These are phyloP conservation scores for Exephanes ischioxanthus DNA, from an alignment of 2,888 invertebrate species.

Conservation along the genomic window DNA sequence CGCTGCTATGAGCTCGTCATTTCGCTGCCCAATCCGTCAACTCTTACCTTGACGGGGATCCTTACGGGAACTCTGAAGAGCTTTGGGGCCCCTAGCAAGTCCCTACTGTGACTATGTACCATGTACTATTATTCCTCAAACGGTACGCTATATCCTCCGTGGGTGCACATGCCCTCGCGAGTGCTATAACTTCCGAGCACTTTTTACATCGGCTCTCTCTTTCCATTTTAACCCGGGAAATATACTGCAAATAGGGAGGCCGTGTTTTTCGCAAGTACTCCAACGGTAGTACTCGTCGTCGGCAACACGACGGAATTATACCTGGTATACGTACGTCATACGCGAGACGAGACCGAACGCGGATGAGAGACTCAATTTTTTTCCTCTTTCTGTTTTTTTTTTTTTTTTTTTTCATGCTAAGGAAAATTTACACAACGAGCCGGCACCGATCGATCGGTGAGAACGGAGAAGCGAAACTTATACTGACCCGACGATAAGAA, in stretches of 20 bases:
- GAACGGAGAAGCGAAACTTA: slow-evolving; percentile 54
- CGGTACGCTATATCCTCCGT: slow-evolving; percentile 40
- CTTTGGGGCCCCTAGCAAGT: slow-evolving; percentile 20
- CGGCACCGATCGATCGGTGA: slow-evolving; percentile 64
- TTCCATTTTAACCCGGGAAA: slow-evolving; percentile 43
- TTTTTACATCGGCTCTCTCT: slow-evolving; percentile 12
- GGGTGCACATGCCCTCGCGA: slow-evolving; percentile 44
- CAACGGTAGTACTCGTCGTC: slow-evolving; percentile 36
- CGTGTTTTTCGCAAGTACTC: slow-evolving; percentile 55
- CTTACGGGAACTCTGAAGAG: neutral
- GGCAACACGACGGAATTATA: slow-evolving; percentile 59
- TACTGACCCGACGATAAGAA: slow-evolving; percentile 16
- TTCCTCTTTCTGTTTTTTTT: slow-evolving; percentile 23
- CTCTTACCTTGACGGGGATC: neutral
- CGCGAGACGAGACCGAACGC: slow-evolving; percentile 44
- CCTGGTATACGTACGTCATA: slow-evolving; percentile 57
- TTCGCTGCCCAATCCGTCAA: neutral
- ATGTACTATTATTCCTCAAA: slow-evolving; percentile 43
- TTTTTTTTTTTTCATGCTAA: slow-evolving; percentile 19
- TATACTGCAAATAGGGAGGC: slow-evolving; percentile 43
- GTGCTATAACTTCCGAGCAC: slow-evolving; percentile 42
- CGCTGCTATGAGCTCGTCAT: neutral
- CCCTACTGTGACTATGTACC: neutral
- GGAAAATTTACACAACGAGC: slow-evolving; percentile 63
- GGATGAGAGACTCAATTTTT: slow-evolving; percentile 31